A percentile compares a stretch with the other conserved stretches of the same genome.
Conservation (phyloP, 2,797 vertebrate genomes). For the Mormyrops boulengeri region DNA sequence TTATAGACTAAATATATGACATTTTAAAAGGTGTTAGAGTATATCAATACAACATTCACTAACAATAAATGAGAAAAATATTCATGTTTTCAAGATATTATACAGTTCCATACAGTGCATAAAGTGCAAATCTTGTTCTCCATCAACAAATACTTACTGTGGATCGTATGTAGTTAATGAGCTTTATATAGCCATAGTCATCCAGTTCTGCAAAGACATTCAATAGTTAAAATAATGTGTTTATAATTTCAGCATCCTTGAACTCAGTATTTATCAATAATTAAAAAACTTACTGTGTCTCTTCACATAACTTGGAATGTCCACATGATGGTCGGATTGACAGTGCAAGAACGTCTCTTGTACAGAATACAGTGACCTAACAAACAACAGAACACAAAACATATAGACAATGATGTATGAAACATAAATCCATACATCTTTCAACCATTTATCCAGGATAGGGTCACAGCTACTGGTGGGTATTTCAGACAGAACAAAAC, state of each 20-base stretch:
- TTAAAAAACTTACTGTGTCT: constrained; percentile 66
- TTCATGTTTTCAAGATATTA: neutral
- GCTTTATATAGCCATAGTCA: constrained; percentile 88
- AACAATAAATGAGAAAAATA: neutral
- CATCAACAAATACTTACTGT: constrained; percentile 61
- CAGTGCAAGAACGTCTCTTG: constrained; percentile 74
- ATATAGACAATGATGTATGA: neutral
- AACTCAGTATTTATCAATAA: neutral
- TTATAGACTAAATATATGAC: neutral
- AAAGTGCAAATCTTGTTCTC: neutral
- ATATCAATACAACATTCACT: neutral
- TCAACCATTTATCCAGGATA: neutral
- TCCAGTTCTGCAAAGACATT: constrained; percentile 68
- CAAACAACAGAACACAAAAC: neutral
- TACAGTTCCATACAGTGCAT: neutral
- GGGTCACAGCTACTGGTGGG: neutral
- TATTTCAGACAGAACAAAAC: neutral
- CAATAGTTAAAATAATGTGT: neutral
- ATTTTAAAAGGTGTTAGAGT: neutral
- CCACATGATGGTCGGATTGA: constrained; percentile 67
- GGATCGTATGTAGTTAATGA: constrained; percentile 86
- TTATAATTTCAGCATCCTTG: neutral
- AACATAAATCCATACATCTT: neutral
- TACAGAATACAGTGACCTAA: constrained; percentile 66
- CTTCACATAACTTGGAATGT: constrained; percentile 59